A percentile compares a stretch with the other conserved stretches of the same genome.
phyloP scores from a whole-genome alignment of 2,797 vertebrate species.

The Buceros bicornis region DNA sequence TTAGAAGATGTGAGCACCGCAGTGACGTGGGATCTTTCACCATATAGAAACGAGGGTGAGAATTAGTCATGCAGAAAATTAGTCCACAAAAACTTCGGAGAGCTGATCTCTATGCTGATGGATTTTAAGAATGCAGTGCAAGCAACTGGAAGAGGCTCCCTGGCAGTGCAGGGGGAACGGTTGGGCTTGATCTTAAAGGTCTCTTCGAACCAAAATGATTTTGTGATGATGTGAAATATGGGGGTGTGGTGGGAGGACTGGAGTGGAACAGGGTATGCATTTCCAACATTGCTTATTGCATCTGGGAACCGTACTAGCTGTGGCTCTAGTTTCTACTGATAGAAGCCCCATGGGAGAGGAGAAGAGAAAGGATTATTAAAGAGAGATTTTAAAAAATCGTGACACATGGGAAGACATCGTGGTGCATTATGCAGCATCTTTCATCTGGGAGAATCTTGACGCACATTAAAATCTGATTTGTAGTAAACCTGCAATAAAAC shows the following conservation, averaged over 20 bases:
- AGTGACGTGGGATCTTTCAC: not conserved
- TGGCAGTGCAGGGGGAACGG: too few species aligned
- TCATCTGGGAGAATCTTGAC: not conserved
- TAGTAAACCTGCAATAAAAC: not conserved
- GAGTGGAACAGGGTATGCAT: not conserved
- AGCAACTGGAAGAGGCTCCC: not conserved
- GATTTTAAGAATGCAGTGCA: not conserved
- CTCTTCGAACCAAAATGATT: too few species aligned
- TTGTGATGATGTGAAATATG: not conserved
- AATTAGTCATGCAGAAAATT: constrained; percentile 49
- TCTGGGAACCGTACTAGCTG: not conserved
- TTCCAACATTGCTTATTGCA: not conserved
- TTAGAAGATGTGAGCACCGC: not conserved
- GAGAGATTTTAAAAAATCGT: not conserved
- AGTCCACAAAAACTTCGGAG: not conserved
- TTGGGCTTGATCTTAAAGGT: too few species aligned
- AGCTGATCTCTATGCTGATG: constrained; percentile 49
- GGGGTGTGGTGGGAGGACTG: not conserved
- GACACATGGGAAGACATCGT: not conserved
- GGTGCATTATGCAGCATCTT: not conserved
- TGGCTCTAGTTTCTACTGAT: not conserved
- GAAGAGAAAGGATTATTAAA: not conserved
- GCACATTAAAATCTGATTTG: not conserved
- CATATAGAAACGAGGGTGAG: not conserved
- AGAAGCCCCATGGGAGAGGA: not conserved